A percentile compares a stretch with the other conserved stretches of the same genome.
phyloP scores from a whole-genome alignment of 2,888 invertebrate genomes.

The Hydroisotoma schaefferi region DNA sequence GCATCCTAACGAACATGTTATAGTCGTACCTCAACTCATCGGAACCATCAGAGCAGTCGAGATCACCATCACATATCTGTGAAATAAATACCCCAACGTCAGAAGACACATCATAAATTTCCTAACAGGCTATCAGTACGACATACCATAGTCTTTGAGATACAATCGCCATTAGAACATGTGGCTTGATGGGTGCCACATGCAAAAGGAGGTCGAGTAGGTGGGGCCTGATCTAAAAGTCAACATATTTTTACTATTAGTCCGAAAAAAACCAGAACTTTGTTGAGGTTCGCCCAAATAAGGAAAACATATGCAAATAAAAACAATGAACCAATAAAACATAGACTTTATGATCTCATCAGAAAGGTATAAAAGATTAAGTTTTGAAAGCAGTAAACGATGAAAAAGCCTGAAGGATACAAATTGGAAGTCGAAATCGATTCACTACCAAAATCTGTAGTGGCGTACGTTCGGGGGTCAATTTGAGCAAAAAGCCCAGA shows the following conservation, averaged over 20 bases:
- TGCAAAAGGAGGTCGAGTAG: conserved; percentile 56
- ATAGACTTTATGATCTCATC: no score
- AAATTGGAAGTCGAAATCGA: not conserved
- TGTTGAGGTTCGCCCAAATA: no score
- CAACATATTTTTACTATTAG: no score
- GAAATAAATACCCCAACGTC: not conserved
- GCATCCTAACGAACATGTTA: not conserved
- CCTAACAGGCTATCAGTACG: no score
- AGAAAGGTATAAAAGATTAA: no score
- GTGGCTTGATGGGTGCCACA: conserved; percentile 72
- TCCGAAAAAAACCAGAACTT: no score
- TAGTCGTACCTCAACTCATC: conserved; percentile 58
- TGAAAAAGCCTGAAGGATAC: no score
- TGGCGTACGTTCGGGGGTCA: conserved; percentile 43
- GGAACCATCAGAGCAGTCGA: conserved; percentile 71
- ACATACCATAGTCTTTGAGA: conserved; percentile 72
- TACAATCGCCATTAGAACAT: conserved; percentile 87
- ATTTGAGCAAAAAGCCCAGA: conserved; percentile 40
- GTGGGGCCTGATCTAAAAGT: conserved; percentile 52
- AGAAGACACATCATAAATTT: not conserved
- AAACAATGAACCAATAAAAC: no score
- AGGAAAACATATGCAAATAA: no score
- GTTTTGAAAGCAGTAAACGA: no score
- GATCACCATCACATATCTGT: conserved; percentile 52
- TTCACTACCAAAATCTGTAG: conserved; percentile 40